A percentile compares a stretch with the other conserved stretches of the same genome.
Conservation (phyloP, 2,888 invertebrate species). For the Hedychridium roseum region DNA sequence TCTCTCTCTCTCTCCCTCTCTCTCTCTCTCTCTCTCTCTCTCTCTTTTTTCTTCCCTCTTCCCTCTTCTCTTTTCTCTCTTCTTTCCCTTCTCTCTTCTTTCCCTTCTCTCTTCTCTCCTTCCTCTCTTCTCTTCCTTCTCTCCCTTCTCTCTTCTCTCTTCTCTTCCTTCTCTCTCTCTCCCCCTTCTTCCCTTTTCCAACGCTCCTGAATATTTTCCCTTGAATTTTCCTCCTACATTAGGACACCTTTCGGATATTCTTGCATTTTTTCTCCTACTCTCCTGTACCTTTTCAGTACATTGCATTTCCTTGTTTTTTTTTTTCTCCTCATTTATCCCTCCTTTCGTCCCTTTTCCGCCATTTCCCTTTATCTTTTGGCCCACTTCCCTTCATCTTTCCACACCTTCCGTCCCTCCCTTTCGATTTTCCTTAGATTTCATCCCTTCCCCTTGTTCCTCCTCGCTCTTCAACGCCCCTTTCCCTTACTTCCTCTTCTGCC, state of each 20-base stretch:
- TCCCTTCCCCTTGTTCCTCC: constrained; percentile 26
- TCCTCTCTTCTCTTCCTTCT: not conserved
- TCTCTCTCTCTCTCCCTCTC: constrained; percentile 3
- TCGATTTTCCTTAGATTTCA: not conserved
- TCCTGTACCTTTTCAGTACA: too few relatives aligned
- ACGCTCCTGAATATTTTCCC: too few relatives aligned
- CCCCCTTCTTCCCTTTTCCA: too few relatives aligned
- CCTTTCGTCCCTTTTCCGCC: constrained; percentile 22
- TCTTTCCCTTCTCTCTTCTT: constrained; percentile 27
- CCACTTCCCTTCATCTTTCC: constrained; percentile 11
- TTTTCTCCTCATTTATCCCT: constrained; percentile 27
- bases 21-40: constrained; percentile 13
- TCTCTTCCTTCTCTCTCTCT: not conserved
- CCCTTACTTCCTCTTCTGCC: not conserved
- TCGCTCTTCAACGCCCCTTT: constrained; percentile 29
- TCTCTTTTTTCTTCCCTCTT: constrained; percentile 1
- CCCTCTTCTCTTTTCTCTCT: constrained; percentile 6
- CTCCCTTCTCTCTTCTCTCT: not conserved
- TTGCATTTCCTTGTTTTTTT: constrained; percentile 7
- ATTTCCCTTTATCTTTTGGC: not conserved
- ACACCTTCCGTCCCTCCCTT: constrained; percentile 1
- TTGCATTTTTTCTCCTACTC: too few relatives aligned
- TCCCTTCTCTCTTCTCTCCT: constrained; percentile 23
- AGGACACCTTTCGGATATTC: too few relatives aligned
- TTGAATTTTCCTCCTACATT: too few relatives aligned